Percentiles rank a stretch among this genome's conserved stretches.
These are phyloP conservation scores for Diorhabda elongata DNA, from an alignment of 1,140 invertebrate species.

Conservation along the genomic window DNA sequence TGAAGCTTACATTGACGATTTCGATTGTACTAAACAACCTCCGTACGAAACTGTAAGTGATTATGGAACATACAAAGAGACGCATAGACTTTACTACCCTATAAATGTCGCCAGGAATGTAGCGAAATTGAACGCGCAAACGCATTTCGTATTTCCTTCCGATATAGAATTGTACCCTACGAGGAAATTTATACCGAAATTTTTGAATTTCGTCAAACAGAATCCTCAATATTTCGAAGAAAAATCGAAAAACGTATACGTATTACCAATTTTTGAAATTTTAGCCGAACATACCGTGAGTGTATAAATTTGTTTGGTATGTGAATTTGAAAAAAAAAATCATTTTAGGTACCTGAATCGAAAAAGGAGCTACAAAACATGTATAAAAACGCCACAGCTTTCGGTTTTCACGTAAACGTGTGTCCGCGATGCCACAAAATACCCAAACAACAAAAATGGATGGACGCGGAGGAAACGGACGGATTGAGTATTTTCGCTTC, in stretches of 20 bases:
- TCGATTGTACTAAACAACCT: slow-evolving; percentile 24
- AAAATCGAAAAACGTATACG: slow-evolving; percentile 40
- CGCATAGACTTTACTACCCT: slow-evolving; percentile 60
- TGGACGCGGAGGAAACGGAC: slow-evolving; percentile 28
- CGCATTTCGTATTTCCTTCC: slow-evolving; percentile 67
- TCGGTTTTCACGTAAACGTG: slow-evolving; percentile 54
- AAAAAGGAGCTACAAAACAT: slow-evolving; percentile 48
- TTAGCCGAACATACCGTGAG: slow-evolving; percentile 31
- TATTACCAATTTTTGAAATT: slow-evolving; percentile 53
- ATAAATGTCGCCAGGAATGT: slow-evolving; percentile 73
- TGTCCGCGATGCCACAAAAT: slow-evolving; percentile 56
- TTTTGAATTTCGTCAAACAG: slow-evolving; percentile 39
- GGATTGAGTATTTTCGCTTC: slow-evolving; percentile 37
- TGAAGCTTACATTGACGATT: slow-evolving; percentile 23
- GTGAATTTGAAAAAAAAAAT: no score
- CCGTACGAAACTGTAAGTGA: slow-evolving; percentile 24
- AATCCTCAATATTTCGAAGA: slow-evolving; percentile 16
- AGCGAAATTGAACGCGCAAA: slow-evolving; percentile 58
- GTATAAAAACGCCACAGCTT: slow-evolving; percentile 46
- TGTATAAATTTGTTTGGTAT: neutral
- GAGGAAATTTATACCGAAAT: slow-evolving; percentile 41
- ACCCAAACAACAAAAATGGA: slow-evolving; percentile 45
- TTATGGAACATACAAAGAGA: slow-evolving; percentile 39
- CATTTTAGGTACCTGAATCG: slow-evolving; percentile 32
- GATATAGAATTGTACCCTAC: slow-evolving; percentile 70